These are phyloP conservation scores for Corydoras sp. DNA, from an alignment of 2,113 vertebrate genomes.

Conservation along the genomic window DNA sequence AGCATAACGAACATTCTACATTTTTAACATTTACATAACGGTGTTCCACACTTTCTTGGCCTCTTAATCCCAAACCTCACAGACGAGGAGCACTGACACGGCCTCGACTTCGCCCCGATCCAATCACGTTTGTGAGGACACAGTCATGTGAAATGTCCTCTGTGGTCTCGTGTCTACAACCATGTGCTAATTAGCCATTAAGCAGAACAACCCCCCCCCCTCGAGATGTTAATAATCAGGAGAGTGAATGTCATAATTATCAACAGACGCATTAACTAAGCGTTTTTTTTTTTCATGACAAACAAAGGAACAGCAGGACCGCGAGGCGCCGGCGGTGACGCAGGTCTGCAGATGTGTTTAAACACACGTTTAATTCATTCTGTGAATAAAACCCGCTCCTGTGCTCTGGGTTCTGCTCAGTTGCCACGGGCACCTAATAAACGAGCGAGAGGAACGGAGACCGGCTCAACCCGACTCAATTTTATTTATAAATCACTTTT, in stretches of 20 bases:
- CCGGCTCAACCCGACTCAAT: too few species aligned
- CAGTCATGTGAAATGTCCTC: constrained; percentile 25
- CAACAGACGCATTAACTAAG: constrained; percentile 52
- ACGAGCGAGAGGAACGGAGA: neutral
- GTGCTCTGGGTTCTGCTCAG: too few species aligned
- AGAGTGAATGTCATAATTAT: constrained; percentile 58
- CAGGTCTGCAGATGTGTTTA: neutral
- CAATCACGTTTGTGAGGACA: constrained; percentile 20
- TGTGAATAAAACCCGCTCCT: neutral
- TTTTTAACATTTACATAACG: neutral
- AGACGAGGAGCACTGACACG: neutral
- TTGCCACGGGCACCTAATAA: too few species aligned
- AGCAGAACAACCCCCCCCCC: constrained; percentile 7
- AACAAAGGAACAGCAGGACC: too few species aligned
- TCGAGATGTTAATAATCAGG: constrained; percentile 17
- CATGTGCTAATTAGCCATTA: constrained; percentile 55
- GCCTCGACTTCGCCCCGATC: neutral
- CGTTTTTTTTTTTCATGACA: constrained; percentile 35
- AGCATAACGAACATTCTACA: neutral
- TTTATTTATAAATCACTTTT: too few species aligned
- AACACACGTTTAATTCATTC: neutral
- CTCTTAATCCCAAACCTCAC: neutral
- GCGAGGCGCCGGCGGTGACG: too few species aligned
- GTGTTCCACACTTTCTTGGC: neutral
- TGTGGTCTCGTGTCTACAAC: constrained; percentile 36